Conservation (phyloP, 2,113 vertebrate species). For the Zosterops lateralis region DNA sequence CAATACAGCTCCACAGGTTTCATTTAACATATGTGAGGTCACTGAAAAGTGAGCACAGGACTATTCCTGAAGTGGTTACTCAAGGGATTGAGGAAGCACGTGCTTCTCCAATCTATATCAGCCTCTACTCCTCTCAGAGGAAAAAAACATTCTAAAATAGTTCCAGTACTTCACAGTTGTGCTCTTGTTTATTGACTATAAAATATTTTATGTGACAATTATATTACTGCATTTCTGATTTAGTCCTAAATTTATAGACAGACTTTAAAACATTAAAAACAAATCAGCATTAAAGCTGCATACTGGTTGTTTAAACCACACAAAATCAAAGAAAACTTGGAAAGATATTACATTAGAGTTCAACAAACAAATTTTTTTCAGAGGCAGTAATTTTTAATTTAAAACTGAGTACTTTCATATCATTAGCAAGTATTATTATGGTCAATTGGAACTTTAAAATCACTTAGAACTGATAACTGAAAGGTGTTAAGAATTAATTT, state of each 20-base stretch:
- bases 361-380: slow-evolving; percentile 35
- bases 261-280: slow-evolving; percentile 7
- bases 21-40: accelerated
- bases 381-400: slow-evolving; percentile 56
- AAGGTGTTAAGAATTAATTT: slow-evolving; percentile 18
- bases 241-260: slow-evolving; percentile 31
- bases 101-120: neutral
- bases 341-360: slow-evolving; percentile 36
- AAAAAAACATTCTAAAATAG: neutral
- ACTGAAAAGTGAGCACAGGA: neutral
- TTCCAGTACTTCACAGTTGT: neutral
- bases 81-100: neutral
- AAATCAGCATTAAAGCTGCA: slow-evolving; percentile 33
- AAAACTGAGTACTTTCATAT: slow-evolving; percentile 22
- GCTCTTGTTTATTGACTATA: neutral
- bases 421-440: slow-evolving; percentile 31
- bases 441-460: slow-evolving; percentile 53
- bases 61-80: neutral
- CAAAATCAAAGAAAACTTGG: slow-evolving; percentile 1
- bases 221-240: neutral
- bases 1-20: neutral
- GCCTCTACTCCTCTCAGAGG: neutral
- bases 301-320: slow-evolving; percentile 2
- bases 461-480: slow-evolving; percentile 8
- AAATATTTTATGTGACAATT: neutral